phyloP scores from a whole-genome alignment of 35 echinoderm and acorn worm genomes.

The Apostichopus japonicus region DNA sequence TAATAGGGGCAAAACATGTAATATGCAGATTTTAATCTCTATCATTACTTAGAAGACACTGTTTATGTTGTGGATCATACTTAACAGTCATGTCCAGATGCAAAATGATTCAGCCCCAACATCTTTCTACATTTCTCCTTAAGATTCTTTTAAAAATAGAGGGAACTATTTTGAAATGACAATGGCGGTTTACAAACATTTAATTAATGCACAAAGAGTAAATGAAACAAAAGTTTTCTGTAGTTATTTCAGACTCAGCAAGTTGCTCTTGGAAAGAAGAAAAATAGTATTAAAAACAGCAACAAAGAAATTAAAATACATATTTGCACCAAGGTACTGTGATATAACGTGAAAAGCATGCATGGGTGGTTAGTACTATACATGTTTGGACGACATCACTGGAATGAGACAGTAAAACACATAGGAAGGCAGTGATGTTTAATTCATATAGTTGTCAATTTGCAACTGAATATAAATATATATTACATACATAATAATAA shows the following conservation, averaged over 20 bases:
- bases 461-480: background rate
- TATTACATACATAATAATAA: background rate
- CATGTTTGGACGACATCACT: background rate
- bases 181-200: too few species aligned
- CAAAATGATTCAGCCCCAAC: too few species aligned
- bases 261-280: background rate
- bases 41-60: too few species aligned
- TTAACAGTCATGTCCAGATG: too few species aligned
- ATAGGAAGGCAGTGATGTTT: background rate
- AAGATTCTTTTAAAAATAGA: too few species aligned
- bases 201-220: too few species aligned
- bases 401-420: background rate
- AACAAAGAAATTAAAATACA: background rate
- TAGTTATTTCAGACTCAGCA: slow-evolving; percentile 1
- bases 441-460: background rate
- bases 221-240: background rate
- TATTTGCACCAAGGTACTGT: background rate
- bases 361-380: slow-evolving; percentile 3
- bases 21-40: too few species aligned
- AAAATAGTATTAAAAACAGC: background rate
- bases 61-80: too few species aligned
- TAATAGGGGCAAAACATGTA: too few species aligned
- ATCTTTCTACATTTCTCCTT: too few species aligned
- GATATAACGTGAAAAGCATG: background rate
- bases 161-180: too few species aligned